Evolutionary conservation across 2,888 invertebrate species (phyloP).

Genomic region (Shargacucullia verbasci): DNA sequence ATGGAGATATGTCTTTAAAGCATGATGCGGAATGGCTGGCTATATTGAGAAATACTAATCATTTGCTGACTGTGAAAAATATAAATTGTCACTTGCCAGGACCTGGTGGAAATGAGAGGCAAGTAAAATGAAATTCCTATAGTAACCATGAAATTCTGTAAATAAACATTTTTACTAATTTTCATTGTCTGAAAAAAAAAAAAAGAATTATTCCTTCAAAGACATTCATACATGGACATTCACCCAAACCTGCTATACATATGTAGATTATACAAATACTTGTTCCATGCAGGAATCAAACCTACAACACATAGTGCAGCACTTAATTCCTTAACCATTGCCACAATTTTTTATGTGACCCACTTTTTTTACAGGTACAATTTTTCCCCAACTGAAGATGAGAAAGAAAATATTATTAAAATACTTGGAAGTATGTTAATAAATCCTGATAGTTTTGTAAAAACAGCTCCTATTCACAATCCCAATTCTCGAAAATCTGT

Average conservation of each 20-base stretch:
- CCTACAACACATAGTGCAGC: too few relatives aligned
- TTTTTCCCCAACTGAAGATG: conserved; percentile 93
- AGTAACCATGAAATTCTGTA: too few relatives aligned
- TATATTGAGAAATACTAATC: conserved; percentile 96
- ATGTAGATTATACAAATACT: too few relatives aligned
- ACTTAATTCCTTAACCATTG: too few relatives aligned
- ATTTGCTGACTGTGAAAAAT: conserved; percentile 93
- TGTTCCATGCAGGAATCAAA: too few relatives aligned
- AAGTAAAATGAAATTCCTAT: conserved; percentile 40
- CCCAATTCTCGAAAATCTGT: conserved; percentile 71
- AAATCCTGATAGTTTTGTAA: conserved; percentile 92
- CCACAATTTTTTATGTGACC: too few relatives aligned
- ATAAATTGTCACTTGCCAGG: conserved; percentile 94
- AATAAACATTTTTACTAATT: too few relatives aligned
- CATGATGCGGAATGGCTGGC: conserved; percentile 99
- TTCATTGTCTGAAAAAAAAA: too few relatives aligned
- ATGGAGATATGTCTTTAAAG: conserved; percentile 88
- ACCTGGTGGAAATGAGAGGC: conserved; percentile 91
- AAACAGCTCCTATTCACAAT: conserved; percentile 91
- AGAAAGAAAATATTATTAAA: conserved; percentile 90
- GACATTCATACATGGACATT: too few relatives aligned
- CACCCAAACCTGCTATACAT: too few relatives aligned
- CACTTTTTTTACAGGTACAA: conserved; percentile 87
- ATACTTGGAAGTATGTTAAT: conserved; percentile 92
- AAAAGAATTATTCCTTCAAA: too few relatives aligned